Evolutionary conservation across 2,888 invertebrate species (phyloP).

Genomic region (Napeogenes inachia): DNA sequence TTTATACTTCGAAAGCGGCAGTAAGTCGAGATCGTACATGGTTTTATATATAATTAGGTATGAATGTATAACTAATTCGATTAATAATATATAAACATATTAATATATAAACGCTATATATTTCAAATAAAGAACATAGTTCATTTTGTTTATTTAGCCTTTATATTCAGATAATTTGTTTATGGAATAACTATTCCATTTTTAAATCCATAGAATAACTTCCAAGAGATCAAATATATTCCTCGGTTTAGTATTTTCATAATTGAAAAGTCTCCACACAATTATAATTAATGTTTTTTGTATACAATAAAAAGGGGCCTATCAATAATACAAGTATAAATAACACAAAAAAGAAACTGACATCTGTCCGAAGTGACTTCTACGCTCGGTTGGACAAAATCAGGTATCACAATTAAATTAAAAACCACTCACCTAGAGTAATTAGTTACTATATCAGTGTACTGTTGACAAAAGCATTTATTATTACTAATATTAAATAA

Average conservation of each 20-base stretch:
- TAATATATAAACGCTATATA: no score
- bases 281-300: no score
- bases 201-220: no score
- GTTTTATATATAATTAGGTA: not conserved
- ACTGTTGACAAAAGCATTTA: constrained; percentile 43
- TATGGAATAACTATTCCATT: no score
- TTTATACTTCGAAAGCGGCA: not conserved
- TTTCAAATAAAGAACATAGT: no score
- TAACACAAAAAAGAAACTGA: constrained; percentile 53
- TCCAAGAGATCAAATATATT: no score
- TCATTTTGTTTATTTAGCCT: no score
- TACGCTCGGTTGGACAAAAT: constrained; percentile 68
- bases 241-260: no score
- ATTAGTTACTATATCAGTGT: constrained; percentile 55
- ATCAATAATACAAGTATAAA: constrained; percentile 23
- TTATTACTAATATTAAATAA: not conserved
- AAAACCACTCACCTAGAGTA: constrained; percentile 68
- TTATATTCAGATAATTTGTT: no score
- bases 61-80: no score
- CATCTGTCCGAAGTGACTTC: constrained; percentile 64
- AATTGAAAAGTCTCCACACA: no score
- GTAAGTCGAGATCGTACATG: not conserved
- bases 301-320: constrained; percentile 3
- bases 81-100: no score
- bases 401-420: constrained; percentile 77